phyloP scores from a whole-genome alignment of 2,888 invertebrate species.

The Blastobasis adustella region DNA sequence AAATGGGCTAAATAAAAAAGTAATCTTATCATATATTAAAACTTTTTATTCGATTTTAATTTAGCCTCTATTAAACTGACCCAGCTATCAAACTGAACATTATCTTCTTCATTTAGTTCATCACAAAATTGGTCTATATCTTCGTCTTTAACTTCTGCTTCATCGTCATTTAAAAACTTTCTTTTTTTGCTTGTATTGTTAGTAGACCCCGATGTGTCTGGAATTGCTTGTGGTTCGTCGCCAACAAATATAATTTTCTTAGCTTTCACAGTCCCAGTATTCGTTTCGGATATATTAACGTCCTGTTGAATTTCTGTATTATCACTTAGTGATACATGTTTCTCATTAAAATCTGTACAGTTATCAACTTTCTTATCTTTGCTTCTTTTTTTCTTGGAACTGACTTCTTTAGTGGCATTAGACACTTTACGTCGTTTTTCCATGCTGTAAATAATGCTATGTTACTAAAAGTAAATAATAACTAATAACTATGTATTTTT shows the following conservation, averaged over 20 bases:
- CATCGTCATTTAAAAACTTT: slow-evolving; percentile 29
- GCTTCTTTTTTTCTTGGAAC: neutral
- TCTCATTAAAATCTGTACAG: neutral
- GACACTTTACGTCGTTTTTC: slow-evolving; percentile 4
- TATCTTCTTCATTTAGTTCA: slow-evolving; percentile 54
- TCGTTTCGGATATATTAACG: too few species aligned
- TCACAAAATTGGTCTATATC: slow-evolving; percentile 65
- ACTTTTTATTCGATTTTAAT: slow-evolving; percentile 40
- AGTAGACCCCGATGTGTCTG: slow-evolving; percentile 2
- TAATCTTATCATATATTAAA: too few species aligned
- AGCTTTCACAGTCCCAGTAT: neutral
- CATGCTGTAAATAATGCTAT: slow-evolving; percentile 2
- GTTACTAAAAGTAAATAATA: too few species aligned
- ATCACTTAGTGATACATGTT: neutral
- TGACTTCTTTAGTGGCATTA: neutral
- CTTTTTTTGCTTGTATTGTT: slow-evolving; percentile 13
- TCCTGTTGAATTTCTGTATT: too few species aligned
- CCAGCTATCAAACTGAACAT: slow-evolving; percentile 58
- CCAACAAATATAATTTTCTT: slow-evolving; percentile 22
- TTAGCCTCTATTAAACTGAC: slow-evolving; percentile 57
- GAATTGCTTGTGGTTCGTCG: slow-evolving; percentile 20
- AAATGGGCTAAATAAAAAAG: too few species aligned
- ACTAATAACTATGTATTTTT: too few species aligned
- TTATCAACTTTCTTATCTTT: neutral
- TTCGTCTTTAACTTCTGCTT: slow-evolving; percentile 51